Conservation (phyloP, 1,140 invertebrate species). For the Ceratitis capitata region DNA sequence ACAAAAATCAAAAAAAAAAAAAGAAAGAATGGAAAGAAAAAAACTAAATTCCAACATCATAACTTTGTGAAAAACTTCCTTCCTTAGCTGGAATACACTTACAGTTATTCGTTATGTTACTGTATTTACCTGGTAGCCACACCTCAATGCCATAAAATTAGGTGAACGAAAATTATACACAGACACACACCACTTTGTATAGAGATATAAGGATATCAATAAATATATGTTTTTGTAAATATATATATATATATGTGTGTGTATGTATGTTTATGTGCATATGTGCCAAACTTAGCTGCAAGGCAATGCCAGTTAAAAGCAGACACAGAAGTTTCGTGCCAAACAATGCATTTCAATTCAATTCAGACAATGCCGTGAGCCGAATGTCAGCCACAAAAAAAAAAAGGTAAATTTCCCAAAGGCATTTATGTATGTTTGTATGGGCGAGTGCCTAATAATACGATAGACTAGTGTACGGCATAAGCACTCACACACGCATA, state of each 20-base stretch:
- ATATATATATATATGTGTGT: not conserved
- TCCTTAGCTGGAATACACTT: not conserved
- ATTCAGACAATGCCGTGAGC: conserved; percentile 29
- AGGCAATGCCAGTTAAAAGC: not conserved
- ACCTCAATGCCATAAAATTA: conserved; percentile 32
- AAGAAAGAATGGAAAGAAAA: no score
- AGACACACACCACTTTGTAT: not conserved
- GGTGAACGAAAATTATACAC: not conserved
- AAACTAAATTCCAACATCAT: not conserved
- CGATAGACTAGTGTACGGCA: not conserved
- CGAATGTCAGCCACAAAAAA: conserved; percentile 7
- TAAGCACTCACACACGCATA: not conserved
- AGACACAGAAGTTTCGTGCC: conserved; percentile 10
- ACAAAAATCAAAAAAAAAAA: no score
- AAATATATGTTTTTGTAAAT: not conserved
- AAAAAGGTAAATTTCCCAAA: conserved; percentile 29
- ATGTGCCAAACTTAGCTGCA: not conserved
- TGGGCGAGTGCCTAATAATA: no score
- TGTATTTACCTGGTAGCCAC: conserved; percentile 6
- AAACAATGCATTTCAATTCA: conserved; percentile 36
- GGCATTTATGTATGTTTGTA: no score
- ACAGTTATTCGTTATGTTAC: not conserved
- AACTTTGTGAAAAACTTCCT: not conserved
- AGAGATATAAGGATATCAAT: no score
- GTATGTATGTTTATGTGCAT: not conserved